Evolutionary conservation across 2,797 vertebrate genomes (phyloP).

Genomic region (Meriones psammophilus): DNA sequence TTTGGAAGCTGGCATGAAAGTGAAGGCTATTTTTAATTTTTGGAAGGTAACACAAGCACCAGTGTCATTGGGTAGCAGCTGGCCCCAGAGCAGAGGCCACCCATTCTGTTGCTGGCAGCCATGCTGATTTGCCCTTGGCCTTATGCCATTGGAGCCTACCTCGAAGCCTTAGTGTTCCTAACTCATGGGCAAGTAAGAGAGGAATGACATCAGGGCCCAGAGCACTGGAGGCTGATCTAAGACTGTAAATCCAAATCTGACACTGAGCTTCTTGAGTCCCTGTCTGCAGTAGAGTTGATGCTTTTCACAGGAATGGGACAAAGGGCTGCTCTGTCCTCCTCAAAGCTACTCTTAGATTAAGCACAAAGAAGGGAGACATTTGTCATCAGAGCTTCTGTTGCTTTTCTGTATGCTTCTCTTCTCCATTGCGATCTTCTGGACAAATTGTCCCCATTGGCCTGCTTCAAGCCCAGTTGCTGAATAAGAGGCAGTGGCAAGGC

Average conservation of each 20-base stretch:
- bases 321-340: neutral
- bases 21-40: conserved; percentile 61
- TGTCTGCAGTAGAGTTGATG: neutral
- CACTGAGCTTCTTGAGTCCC: neutral
- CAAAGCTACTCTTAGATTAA: neutral
- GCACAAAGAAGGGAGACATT: neutral
- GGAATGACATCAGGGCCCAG: conserved; percentile 4
- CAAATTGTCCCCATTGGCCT: neutral
- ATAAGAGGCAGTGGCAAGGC: neutral
- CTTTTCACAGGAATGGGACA: neutral
- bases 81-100: conserved; percentile 23
- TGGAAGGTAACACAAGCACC: neutral
- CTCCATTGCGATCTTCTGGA: neutral
- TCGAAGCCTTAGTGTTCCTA: conserved; percentile 13
- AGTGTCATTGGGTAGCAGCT: neutral
- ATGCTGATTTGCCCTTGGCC: neutral
- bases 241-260: conserved; percentile 11
- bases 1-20: conserved; percentile 39
- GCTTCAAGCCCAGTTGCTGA: neutral
- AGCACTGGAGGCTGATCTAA: conserved; percentile 52
- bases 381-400: neutral
- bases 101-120: conserved; percentile 38
- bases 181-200: conserved; percentile 16
- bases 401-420: neutral
- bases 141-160: neutral